Conservation (phyloP, 1,140 invertebrate genomes). For the Proctacanthus coquilletti region DNA sequence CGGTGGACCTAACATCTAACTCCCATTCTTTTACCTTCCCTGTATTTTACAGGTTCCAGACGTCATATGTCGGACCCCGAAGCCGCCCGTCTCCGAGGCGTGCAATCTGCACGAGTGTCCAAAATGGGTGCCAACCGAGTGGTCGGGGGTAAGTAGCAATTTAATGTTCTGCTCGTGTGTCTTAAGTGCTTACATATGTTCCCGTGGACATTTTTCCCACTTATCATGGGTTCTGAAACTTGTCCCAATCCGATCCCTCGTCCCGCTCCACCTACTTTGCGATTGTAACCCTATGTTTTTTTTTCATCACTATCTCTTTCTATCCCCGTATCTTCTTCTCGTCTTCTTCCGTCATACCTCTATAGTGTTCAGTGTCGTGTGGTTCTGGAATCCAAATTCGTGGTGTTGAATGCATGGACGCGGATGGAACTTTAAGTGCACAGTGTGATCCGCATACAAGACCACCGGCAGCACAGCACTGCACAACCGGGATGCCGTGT, state of each 20-base stretch:
- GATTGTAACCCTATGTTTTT: too few species aligned
- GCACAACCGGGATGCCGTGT: slow-evolving; percentile 51
- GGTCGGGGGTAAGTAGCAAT: slow-evolving; percentile 62
- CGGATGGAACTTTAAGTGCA: slow-evolving; percentile 26
- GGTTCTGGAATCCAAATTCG: slow-evolving; percentile 69
- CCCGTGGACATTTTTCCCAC: too few species aligned
- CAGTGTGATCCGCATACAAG: slow-evolving; percentile 37
- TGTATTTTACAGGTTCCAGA: slow-evolving; percentile 46
- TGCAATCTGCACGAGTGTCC: slow-evolving; percentile 74
- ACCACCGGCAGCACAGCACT: slow-evolving; percentile 44
- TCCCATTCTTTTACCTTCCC: too few species aligned
- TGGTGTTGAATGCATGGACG: slow-evolving; percentile 58
- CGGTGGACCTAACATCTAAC: too few species aligned
- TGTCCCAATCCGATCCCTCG: too few species aligned
- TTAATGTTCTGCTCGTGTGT: not conserved
- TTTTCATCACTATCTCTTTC: slow-evolving; percentile 3
- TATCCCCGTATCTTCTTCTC: slow-evolving; percentile 3
- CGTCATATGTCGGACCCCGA: slow-evolving; percentile 53
- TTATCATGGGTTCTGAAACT: too few species aligned
- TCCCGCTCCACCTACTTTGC: too few species aligned
- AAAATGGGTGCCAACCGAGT: slow-evolving; percentile 65
- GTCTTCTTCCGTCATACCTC: slow-evolving; percentile 6
- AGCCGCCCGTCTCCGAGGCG: slow-evolving; percentile 58
- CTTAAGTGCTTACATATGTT: slow-evolving; percentile 1
- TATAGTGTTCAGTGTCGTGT: slow-evolving; percentile 74